Evolutionary conservation across 2,797 vertebrate genomes (phyloP), one percentile per base, ranked within the genome.

Genomic region (Parauchenoglanis punctatus): DNA sequence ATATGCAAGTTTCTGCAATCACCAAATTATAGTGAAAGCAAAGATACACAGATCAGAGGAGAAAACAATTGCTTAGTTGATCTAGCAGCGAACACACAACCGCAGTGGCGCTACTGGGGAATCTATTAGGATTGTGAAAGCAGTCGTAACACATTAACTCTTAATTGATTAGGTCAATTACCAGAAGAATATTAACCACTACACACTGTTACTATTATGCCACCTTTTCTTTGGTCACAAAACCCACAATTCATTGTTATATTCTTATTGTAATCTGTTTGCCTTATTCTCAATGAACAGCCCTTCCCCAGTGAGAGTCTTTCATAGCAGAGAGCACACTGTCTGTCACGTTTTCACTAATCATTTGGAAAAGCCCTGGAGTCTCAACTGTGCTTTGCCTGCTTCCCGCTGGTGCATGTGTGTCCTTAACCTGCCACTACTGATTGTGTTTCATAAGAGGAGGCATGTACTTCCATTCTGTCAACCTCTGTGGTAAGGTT

Each of bases 401-500:
- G 46, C 70, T 88, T 86, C 88, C 85, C 83, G 83, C 78, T 76
- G 35, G 61, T 90, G 89, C 89, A 91, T 86, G 87, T 90, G 91
- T 86, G 87, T 85, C 88, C 89, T 90, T 91, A 92, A 93, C 91
- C 89, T 91, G 91, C 89, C 91, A 91, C 85, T 90, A 87, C 25
- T 85, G 88, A 91, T 91, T 88, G 78, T 6, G 72, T 87, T 91
- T 90, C 86, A 90, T 84, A 88, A 13, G 75, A 81, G 86, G 78
- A 89, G 89, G 85, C 83, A 84, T 83, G 89, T 58, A 91, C 83
- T 88, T 78, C 84, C 87, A 81, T 90, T 86, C 89, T 88, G 76
- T 81, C 83, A 58, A 31, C 44, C 40, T 90, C 77, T 89, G 85
- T 35, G 8, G n/a, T 15, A 80, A 86, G 85, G 81, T 86, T 80